Conservation (phyloP, 64 coral and sea anemone genomes). For the Astreopora myriophthalma region DNA sequence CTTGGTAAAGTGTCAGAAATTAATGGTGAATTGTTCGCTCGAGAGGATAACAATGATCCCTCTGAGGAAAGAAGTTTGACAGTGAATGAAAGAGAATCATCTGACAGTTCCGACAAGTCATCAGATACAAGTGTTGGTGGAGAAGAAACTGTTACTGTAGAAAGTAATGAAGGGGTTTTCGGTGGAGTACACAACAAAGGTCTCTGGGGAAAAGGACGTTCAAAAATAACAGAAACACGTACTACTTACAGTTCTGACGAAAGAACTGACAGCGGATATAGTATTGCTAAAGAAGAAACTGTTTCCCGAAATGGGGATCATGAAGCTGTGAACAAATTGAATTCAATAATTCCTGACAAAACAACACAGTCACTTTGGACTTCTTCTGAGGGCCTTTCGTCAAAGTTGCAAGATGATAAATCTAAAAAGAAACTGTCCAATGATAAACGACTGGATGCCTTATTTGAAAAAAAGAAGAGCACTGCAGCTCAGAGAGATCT, state of each 20-base stretch:
- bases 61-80: neutral
- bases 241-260: neutral
- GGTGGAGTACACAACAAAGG: too few relatives aligned
- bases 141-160: neutral
- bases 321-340: neutral
- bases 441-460: slow-evolving; percentile 79
- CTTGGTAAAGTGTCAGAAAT: neutral
- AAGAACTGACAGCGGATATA: neutral
- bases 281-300: neutral
- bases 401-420: neutral
- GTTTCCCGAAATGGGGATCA: neutral
- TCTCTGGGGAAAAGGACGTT: too few relatives aligned
- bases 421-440: slow-evolving; percentile 36
- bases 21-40: neutral
- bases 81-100: neutral
- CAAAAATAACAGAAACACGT: too few relatives aligned
- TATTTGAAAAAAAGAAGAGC: slow-evolving; percentile 44
- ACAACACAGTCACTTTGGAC: neutral
- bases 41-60: neutral
- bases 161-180: too few relatives aligned
- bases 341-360: neutral
- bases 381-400: neutral
- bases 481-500: slow-evolving; percentile 30
- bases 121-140: neutral
- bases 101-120: neutral